Evolutionary conservation across 1,140 invertebrate genomes (phyloP).

Genomic region (Micrasema minimum): DNA sequence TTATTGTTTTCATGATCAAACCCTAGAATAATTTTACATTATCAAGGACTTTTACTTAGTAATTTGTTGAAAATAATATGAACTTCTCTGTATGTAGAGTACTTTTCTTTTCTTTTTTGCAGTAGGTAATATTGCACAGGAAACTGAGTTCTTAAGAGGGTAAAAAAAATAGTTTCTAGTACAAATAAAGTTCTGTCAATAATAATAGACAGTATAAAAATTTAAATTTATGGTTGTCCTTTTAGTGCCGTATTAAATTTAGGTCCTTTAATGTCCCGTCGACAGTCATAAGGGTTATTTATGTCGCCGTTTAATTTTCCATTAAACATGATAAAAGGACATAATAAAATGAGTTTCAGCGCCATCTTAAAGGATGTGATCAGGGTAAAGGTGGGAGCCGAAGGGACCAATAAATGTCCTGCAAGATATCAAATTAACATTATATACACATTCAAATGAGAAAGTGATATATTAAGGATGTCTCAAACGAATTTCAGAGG

Average conservation of each 20-base stretch:
- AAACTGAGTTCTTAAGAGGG: no score
- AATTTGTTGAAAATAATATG: no score
- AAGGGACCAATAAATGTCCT: conserved; percentile 5
- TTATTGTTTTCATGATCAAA: no score
- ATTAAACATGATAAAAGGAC: conserved; percentile 31
- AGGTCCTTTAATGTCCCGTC: background rate
- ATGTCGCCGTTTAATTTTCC: conserved; percentile 38
- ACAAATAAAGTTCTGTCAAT: no score
- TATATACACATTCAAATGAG: conserved; percentile 11
- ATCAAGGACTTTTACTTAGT: no score
- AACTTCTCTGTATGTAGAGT: no score
- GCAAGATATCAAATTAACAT: conserved; percentile 10
- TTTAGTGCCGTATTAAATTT: background rate
- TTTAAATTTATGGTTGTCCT: no score
- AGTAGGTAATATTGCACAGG: no score
- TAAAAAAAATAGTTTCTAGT: no score
- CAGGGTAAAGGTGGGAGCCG: conserved; percentile 24
- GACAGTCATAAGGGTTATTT: conserved; percentile 22
- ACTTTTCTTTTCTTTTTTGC: no score
- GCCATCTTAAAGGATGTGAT: conserved; percentile 29
- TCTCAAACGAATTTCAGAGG: background rate
- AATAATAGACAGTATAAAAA: background rate
- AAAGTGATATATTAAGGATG: conserved; percentile 26
- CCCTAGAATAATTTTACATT: no score
- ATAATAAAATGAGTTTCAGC: conserved; percentile 42